Evolutionary conservation across 2,113 vertebrate species (phyloP).

Genomic region (Anseranas semipalmata): DNA sequence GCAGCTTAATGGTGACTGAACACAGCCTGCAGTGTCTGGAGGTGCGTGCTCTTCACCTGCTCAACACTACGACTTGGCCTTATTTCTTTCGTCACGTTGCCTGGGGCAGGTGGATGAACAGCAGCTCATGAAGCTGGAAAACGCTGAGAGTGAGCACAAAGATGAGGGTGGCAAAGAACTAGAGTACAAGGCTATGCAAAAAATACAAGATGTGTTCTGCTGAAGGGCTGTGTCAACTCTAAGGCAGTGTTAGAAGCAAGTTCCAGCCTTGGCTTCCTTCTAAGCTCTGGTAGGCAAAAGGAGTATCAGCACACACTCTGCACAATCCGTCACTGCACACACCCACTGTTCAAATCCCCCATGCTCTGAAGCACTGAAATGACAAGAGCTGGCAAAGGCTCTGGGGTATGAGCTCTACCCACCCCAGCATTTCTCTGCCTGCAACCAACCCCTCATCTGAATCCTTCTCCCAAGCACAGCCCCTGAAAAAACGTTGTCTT

Average conservation of each 20-base stretch:
- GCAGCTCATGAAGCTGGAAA: not conserved
- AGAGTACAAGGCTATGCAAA: rapidly evolving
- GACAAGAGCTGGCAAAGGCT: not conserved
- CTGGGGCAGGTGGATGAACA: not conserved
- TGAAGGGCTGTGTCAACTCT: not conserved
- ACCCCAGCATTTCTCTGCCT: not conserved
- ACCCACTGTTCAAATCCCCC: not conserved
- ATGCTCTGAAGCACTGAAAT: not conserved
- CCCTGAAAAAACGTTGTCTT: not conserved
- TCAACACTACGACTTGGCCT: rapidly evolving
- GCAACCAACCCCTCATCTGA: not conserved
- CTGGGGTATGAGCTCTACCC: not conserved
- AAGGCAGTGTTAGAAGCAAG: not conserved
- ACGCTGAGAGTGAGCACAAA: not conserved
- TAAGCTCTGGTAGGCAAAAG: not conserved
- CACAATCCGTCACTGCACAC: not conserved
- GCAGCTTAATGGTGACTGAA: not conserved
- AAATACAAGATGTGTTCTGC: not conserved
- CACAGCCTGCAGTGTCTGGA: rapidly evolving
- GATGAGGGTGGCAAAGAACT: not conserved
- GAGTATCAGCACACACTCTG: not conserved
- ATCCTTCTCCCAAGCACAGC: not conserved
- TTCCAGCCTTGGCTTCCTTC: not conserved
- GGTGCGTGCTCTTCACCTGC: not conserved
- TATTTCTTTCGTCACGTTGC: not conserved